A percentile compares a stretch with the other conserved stretches of the same genome.
Conservation (phyloP, 2,888 invertebrate species). For the Frankliniella fusca region DNA sequence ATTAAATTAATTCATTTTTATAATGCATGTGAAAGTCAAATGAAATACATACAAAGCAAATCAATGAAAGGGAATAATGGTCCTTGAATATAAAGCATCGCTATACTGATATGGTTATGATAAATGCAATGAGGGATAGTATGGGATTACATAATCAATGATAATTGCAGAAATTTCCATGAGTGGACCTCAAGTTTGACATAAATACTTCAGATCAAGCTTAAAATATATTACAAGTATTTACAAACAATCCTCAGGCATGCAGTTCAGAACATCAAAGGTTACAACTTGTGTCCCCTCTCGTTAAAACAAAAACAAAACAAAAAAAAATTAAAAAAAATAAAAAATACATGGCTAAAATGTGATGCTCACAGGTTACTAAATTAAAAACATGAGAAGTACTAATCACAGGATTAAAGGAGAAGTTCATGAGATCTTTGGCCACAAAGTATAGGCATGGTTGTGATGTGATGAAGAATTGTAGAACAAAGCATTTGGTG, state of each 20-base stretch:
- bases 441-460: conserved; percentile 19
- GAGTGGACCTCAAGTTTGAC: neutral
- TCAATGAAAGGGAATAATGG: too few relatives aligned
- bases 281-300: conserved; percentile 17
- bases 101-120: too few relatives aligned
- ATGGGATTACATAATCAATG: neutral
- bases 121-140: neutral
- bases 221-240: neutral
- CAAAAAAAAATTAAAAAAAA: too few relatives aligned
- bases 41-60: too few relatives aligned
- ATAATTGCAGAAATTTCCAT: neutral
- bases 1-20: too few relatives aligned
- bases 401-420: conserved; percentile 23
- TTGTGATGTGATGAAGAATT: conserved; percentile 22
- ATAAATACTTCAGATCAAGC: neutral
- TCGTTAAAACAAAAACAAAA: conserved; percentile 23
- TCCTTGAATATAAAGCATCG: too few relatives aligned
- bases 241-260: conserved; percentile 10
- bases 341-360: conserved; percentile 11
- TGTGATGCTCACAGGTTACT: conserved; percentile 22
- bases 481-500: conserved; percentile 22
- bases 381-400: conserved; percentile 12
- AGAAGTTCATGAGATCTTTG: conserved; percentile 17
- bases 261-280: conserved; percentile 17
- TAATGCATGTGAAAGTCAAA: too few relatives aligned